Evolutionary conservation across 2,113 vertebrate species (phyloP).

Genomic region (Platysteira castanea): DNA sequence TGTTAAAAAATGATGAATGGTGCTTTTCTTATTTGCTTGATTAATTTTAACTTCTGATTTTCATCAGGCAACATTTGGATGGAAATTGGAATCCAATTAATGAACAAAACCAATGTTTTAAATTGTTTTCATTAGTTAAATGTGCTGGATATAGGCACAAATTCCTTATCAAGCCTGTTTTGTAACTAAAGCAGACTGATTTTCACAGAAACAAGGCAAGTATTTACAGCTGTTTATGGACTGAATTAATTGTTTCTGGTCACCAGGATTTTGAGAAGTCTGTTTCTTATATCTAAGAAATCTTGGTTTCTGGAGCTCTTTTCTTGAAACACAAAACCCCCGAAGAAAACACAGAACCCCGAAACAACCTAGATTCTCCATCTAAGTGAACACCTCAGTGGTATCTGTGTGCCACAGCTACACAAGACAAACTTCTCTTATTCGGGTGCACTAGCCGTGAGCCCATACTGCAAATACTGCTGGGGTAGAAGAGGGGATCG

Average conservation of each 20-base stretch:
- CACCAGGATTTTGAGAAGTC: background rate
- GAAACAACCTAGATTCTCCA: background rate
- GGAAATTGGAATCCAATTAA: slow-evolving; percentile 2
- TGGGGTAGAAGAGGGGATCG: background rate
- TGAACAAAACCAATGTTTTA: slow-evolving; percentile 16
- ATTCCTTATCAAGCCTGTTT: background rate
- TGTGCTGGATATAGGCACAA: background rate
- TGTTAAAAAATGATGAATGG: background rate
- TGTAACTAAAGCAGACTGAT: background rate
- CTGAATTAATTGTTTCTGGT: background rate
- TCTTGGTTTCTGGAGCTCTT: background rate
- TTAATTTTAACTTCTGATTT: slow-evolving; percentile 24
- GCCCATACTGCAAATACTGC: background rate
- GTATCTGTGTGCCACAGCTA: background rate
- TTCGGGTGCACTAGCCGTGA: background rate
- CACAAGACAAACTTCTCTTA: background rate
- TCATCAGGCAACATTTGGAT: background rate
- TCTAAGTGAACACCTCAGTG: background rate
- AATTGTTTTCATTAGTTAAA: background rate
- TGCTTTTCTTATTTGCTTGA: background rate
- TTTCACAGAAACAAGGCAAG: slow-evolving; percentile 2
- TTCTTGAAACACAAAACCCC: background rate
- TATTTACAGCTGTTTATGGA: background rate
- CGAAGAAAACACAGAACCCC: background rate
- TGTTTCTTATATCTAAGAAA: background rate